Evolutionary conservation across 1,140 invertebrate genomes (phyloP), one percentile per base, ranked within the genome.

Genomic region (Geopemphigus sp.): DNA sequence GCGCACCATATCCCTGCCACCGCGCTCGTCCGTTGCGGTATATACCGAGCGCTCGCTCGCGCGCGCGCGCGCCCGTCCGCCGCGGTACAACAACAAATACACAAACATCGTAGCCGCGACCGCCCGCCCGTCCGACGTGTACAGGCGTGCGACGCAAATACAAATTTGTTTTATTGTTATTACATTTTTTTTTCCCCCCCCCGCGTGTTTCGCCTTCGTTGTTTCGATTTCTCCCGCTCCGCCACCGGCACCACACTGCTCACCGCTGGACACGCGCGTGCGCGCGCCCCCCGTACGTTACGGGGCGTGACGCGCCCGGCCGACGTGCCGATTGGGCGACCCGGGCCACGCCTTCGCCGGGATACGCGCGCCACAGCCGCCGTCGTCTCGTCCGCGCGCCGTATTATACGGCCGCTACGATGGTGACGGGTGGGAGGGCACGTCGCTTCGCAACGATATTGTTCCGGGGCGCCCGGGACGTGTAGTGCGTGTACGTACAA

Each of bases 81-180:
- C 74, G 74, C 57, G 74, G 74, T 50, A 78, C 74, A 78, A 78
- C 74, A 78, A 78, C 74, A 78, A 78, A 78, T 78, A 78, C 74
- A 78, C 74, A 78, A 78, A 78, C 74, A 78, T 78, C 56, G 57
- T 4, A 78, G 54, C 45, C 26, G 29, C 72, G 26, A 29, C 54
- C 12, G 73, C 8, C 32, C 12, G 32, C 56, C 57, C 32, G 8
- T 8, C 32, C 32, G 8, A 24, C 32, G 57, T 22, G 74, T 78
- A 78, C 57, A 57, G 61, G 74, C 57, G 74, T 78, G 32, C 32
- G 8, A 8, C 32, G 32, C 32, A 78, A 24, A 78, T 78, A 78
- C 74, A 63, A 78, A 78, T 78, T 78, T 78, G 74, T 78, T 78
- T 78, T 78, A 78, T 78, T 63, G 50, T 78, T 61, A 63, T 78